phyloP scores from a whole-genome alignment of 2,113 vertebrate species.

The Mesoclemmys tuberculata region DNA sequence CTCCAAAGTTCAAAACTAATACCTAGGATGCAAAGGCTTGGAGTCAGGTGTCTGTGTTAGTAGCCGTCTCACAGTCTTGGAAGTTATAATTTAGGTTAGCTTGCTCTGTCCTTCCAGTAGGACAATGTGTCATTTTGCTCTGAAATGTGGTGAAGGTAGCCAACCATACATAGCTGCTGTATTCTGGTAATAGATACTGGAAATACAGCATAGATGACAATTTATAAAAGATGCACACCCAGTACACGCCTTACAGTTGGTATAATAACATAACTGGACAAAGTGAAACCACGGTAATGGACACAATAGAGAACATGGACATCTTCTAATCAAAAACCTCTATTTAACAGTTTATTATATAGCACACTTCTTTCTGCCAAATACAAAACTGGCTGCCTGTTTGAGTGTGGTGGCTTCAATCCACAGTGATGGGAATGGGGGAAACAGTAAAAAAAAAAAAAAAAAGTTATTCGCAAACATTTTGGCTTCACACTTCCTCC shows the following conservation, averaged over 20 bases:
- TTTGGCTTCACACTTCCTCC: neutral
- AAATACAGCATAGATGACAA: fast-evolving
- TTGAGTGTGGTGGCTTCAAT: neutral
- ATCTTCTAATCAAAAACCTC: fast-evolving
- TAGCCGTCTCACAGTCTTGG: neutral
- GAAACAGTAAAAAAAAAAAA: neutral
- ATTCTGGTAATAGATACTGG: fast-evolving
- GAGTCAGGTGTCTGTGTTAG: too few relatives aligned
- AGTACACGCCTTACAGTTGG: neutral
- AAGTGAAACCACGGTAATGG: neutral
- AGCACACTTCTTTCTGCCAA: neutral
- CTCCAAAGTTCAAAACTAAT: neutral
- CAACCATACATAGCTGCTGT: neutral
- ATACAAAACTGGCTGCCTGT: neutral
- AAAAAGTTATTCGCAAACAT: neutral
- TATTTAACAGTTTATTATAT: neutral
- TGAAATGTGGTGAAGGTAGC: neutral
- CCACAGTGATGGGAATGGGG: neutral
- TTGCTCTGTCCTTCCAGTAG: neutral
- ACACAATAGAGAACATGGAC: neutral
- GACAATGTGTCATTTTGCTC: neutral
- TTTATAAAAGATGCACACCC: neutral
- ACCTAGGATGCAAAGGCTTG: fast-evolving
- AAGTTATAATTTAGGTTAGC: neutral
- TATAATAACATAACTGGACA: conserved; percentile 11